Evolutionary conservation across 2,797 vertebrate genomes (phyloP).

Genomic region (Sphenopsis melanotis): DNA sequence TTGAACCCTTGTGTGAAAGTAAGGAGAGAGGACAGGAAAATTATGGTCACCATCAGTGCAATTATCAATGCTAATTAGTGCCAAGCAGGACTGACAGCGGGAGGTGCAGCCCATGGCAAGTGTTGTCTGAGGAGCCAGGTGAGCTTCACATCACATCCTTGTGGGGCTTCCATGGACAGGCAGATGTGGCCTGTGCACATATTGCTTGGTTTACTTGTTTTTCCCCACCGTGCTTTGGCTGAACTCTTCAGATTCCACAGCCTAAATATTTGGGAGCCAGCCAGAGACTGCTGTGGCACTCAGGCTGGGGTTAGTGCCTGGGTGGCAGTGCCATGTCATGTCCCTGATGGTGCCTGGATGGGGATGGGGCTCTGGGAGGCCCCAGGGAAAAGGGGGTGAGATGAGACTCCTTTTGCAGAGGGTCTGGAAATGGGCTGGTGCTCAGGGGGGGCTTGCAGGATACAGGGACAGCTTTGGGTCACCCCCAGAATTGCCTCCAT

Average conservation of each 20-base stretch:
- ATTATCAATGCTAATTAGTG: slow-evolving; percentile 64
- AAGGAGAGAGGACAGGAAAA: slow-evolving; percentile 49
- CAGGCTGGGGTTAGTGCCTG: not conserved
- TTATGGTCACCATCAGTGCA: slow-evolving; percentile 6
- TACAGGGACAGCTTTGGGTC: accelerated
- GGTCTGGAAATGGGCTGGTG: not conserved
- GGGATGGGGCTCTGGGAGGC: too few relatives aligned
- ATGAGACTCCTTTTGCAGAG: not conserved
- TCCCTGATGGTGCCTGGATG: not conserved
- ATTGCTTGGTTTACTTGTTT: not conserved
- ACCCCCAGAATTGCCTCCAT: not conserved
- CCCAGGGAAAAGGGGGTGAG: accelerated
- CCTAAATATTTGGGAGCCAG: not conserved
- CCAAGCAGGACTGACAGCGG: not conserved
- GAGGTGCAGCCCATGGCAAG: not conserved
- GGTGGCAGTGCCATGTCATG: not conserved
- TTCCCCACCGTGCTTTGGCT: not conserved
- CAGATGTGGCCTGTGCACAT: accelerated
- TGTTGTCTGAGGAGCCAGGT: not conserved
- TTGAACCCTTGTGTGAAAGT: slow-evolving; percentile 33
- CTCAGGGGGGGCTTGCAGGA: not conserved
- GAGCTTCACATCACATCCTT: not conserved
- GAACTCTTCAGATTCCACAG: not conserved
- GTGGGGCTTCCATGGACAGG: not conserved
- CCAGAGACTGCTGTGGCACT: not conserved